A percentile compares a stretch with the other conserved stretches of the same genome.
phyloP scores from a whole-genome alignment of 2,888 invertebrate genomes.

The Rhaphigaster nebulosa region DNA sequence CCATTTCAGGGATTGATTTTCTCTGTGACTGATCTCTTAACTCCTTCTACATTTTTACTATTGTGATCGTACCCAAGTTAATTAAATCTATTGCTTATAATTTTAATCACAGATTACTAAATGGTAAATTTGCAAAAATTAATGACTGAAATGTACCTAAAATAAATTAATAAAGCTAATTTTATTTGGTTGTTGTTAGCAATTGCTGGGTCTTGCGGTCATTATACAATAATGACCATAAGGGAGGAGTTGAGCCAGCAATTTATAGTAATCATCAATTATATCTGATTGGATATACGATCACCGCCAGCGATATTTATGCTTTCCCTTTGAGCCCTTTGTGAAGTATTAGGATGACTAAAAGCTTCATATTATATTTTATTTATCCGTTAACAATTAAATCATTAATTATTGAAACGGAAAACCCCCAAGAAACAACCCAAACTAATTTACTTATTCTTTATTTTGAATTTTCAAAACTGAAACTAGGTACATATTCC shows the following conservation, averaged over 20 bases:
- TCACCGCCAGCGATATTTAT: background rate
- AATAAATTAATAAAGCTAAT: background rate
- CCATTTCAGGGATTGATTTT: too few relatives aligned
- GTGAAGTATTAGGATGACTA: background rate
- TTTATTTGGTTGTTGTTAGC: background rate
- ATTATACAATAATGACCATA: background rate
- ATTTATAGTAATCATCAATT: constrained; percentile 14
- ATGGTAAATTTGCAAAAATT: too few relatives aligned
- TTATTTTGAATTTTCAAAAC: too few relatives aligned
- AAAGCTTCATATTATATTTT: background rate
- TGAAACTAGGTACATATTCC: too few relatives aligned
- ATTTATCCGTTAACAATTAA: background rate
- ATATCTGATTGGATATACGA: background rate
- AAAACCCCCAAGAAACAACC: background rate
- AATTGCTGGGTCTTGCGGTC: background rate
- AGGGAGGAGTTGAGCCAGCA: background rate
- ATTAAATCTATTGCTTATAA: too few relatives aligned
- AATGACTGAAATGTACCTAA: background rate
- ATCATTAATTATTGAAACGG: background rate
- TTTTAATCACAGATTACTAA: too few relatives aligned
- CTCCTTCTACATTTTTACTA: too few relatives aligned
- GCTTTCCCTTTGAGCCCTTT: background rate
- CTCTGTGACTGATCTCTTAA: too few relatives aligned
- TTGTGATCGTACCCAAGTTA: too few relatives aligned
- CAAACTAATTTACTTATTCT: too few relatives aligned